These are phyloP conservation scores for Sebastolobus altivelis DNA, from an alignment of 2,797 vertebrate genomes.

Conservation along the genomic window DNA sequence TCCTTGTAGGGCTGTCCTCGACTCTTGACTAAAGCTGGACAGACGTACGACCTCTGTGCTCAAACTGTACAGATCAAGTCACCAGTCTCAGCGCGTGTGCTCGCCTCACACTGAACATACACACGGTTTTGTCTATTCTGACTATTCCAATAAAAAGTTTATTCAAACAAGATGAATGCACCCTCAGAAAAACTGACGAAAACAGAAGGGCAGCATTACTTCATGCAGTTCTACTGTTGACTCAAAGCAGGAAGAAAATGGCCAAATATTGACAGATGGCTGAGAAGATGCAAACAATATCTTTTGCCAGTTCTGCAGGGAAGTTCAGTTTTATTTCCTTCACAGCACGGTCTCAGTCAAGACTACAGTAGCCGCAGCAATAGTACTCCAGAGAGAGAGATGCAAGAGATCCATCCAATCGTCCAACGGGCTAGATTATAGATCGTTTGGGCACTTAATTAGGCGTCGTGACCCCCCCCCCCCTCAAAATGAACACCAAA, in stretches of 20 bases:
- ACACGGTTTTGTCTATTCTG: background rate
- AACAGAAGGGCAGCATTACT: background rate
- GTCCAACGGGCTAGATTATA: background rate
- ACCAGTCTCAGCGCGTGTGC: background rate
- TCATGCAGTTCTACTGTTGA: background rate
- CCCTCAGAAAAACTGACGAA: background rate
- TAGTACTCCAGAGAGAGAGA: background rate
- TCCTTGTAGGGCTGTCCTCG: background rate
- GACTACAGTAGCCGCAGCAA: background rate
- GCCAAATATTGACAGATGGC: conserved; percentile 2
- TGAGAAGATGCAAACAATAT: background rate
- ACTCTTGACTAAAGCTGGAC: background rate
- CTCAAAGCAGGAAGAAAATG: background rate
- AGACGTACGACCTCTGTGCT: background rate
- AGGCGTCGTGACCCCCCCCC: background rate
- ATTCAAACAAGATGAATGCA: background rate
- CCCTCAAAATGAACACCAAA: background rate
- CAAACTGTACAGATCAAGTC: background rate
- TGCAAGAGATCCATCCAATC: background rate
- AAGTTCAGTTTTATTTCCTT: conserved; percentile 8
- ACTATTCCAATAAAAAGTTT: background rate
- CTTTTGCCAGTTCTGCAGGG: background rate
- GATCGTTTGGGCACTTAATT: background rate
- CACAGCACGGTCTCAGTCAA: background rate
- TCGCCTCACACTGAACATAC: background rate